Conservation (phyloP, 2,888 invertebrate species). For the Listrodromus nycthemerus region DNA sequence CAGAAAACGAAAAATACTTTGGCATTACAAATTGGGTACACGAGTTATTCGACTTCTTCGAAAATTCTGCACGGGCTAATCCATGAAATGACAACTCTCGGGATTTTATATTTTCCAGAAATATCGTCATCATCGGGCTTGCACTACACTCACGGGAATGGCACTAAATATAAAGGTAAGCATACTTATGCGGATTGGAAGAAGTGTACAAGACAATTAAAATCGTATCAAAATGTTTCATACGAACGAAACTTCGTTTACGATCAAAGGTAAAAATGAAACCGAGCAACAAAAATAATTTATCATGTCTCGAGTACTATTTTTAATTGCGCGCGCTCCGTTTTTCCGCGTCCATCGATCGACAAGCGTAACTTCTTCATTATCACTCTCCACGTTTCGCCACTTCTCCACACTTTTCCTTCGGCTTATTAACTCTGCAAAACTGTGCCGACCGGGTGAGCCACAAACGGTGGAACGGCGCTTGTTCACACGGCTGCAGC, state of each 20-base stretch:
- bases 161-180: conserved; percentile 80
- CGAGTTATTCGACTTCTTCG: not conserved
- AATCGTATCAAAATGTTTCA: not conserved
- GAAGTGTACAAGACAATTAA: not conserved
- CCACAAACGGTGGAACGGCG: conserved; percentile 21
- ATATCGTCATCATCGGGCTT: conserved; percentile 74
- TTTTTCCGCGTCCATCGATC: not conserved
- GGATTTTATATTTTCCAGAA: conserved; percentile 73
- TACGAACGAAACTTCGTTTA: too few species aligned
- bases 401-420: not conserved
- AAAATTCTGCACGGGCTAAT: not conserved
- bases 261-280: too few species aligned
- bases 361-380: not conserved
- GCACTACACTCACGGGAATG: conserved; percentile 72
- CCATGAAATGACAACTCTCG: not conserved
- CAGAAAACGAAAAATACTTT: not conserved
- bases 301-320: not conserved
- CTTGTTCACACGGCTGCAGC: conserved; percentile 2
- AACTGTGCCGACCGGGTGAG: conserved; percentile 26
- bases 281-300: too few species aligned
- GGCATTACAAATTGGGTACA: not conserved
- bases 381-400: not conserved
- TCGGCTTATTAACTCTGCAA: conserved; percentile 41
- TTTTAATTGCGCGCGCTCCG: not conserved
- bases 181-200: not conserved